Evolutionary conservation across 1,140 invertebrate genomes (phyloP).

Genomic region (Anastrepha ludens): DNA sequence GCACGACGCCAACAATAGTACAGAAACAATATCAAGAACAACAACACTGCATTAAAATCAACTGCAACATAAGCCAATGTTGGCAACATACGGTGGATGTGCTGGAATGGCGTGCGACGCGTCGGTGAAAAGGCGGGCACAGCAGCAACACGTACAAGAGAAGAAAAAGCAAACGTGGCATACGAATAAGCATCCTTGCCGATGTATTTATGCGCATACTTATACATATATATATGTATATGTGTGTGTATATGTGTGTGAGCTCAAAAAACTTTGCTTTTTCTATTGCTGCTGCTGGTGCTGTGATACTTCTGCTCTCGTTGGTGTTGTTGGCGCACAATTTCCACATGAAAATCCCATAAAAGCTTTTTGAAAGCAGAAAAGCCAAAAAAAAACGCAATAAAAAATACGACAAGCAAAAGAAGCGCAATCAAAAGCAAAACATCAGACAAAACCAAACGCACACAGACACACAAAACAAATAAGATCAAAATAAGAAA

Average conservation of each 20-base stretch:
- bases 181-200: slow-evolving; percentile 26
- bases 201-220: not conserved
- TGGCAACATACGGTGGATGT: slow-evolving; percentile 45
- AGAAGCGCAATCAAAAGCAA: slow-evolving; percentile 52
- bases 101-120: not conserved
- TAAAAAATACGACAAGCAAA: slow-evolving; percentile 55
- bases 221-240: not conserved
- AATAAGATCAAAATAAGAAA: slow-evolving; percentile 51
- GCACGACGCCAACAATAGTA: not conserved
- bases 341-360: slow-evolving; percentile 46
- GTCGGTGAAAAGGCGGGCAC: not conserved
- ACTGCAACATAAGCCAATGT: slow-evolving; percentile 53
- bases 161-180: slow-evolving; percentile 32
- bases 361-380: slow-evolving; percentile 63
- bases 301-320: slow-evolving; percentile 1
- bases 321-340: not conserved
- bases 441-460: not conserved
- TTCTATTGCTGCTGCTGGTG: slow-evolving; percentile 60
- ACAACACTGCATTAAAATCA: slow-evolving; percentile 35
- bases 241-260: slow-evolving; percentile 48
- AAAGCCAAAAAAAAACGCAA: slow-evolving; percentile 58
- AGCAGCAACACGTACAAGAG: not conserved
- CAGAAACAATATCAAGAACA: slow-evolving; percentile 28
- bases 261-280: slow-evolving; percentile 68
- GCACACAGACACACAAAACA: slow-evolving; percentile 45